Base-by-base conservation (phyloP, 2,888 invertebrate species). In the Prosopocoilus inquinatus region DNA sequence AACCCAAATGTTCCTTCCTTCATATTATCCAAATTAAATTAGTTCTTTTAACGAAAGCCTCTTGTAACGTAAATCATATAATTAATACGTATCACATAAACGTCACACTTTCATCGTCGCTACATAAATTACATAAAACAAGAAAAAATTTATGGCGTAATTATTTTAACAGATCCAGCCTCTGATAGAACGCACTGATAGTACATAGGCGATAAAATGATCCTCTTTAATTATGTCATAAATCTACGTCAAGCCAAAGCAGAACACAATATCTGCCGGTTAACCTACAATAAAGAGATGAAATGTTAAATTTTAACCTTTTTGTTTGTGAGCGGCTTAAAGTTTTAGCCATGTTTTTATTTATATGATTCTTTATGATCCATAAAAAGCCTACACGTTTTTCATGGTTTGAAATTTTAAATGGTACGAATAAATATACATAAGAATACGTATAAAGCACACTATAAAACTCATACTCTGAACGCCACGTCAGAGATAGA, bases 241-340 rank as follows among this genome's bases (percentile, higher is more conserved):
- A 57, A 56, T 59, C 50, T 53, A 54, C 33, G 50, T 15, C 48
- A 55, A 58, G 55, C 50, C 50, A 50, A 55, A 15, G 47, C 50
- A 55, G 50, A 50, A 55, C 50, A 33, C 39, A 53, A 35, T 28
- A 50, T 32, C 20, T 41, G 43, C 41, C 52, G 50, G 55, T 49
- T 49, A 55, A 20, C 28, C 49, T 28, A 48, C 38, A 48, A 57
- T 53, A 57, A 53, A 51, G 52, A 50, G 52, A 50, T 49, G 46
- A 59, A 59, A 58, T 57, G 64, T 48, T 62, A 62, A 50, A 58
- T 49, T 36, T 50, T 62, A 62, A 63, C 63, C 63, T 64, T 64
- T 64, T 57, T 47, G 32, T 34, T 34, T 15, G 9, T 34, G n/a
- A n/a, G 35, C 38, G 46, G 38, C 13, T 35, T 41, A 33, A 35